Evolutionary conservation across 2,888 invertebrate species (phyloP).

Genomic region (Dione vanillae): DNA sequence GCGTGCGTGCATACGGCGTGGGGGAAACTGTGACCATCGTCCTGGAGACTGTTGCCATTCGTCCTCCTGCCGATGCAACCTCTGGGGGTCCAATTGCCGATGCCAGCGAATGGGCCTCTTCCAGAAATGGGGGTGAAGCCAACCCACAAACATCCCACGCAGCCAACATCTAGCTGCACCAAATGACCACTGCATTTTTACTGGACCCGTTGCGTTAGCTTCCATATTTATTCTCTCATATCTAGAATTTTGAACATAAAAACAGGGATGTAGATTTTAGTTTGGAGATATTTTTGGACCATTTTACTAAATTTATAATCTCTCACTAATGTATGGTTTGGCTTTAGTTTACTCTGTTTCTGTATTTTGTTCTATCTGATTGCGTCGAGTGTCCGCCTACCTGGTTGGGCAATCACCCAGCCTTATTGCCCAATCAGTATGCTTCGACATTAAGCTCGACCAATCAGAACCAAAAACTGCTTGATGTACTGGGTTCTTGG

Average conservation of each 20-base stretch:
- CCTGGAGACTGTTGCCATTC: conserved; percentile 94
- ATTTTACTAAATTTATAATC: conserved; percentile 67
- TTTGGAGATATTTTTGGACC: conserved; percentile 79
- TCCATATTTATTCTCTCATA: conserved; percentile 51
- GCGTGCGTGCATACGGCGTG: conserved; percentile 91
- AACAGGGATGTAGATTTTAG: conserved; percentile 81
- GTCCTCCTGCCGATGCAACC: conserved; percentile 93
- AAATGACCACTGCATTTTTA: conserved; percentile 67
- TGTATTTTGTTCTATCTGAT: conserved; percentile 66
- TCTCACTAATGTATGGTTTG: conserved; percentile 44
- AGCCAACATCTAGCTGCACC: conserved; percentile 76
- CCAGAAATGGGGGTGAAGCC: conserved; percentile 90
- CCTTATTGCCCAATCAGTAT: conserved; percentile 89
- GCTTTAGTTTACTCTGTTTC: conserved; percentile 50
- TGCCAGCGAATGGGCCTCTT: conserved; percentile 95
- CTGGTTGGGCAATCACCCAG: conserved; percentile 89
- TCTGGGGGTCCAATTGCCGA: conserved; percentile 95
- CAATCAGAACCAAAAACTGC: conserved; percentile 71
- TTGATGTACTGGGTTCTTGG: conserved; percentile 65
- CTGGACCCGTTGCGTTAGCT: conserved; percentile 75
- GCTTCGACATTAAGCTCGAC: conserved; percentile 72
- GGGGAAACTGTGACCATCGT: conserved; percentile 93
- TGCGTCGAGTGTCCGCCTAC: conserved; percentile 81
- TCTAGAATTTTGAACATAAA: conserved; percentile 66
- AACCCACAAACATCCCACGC: conserved; percentile 55